Evolutionary conservation across 2,797 vertebrate species (phyloP), one percentile per base, ranked within the genome.

Genomic region (Pampus argenteus): DNA sequence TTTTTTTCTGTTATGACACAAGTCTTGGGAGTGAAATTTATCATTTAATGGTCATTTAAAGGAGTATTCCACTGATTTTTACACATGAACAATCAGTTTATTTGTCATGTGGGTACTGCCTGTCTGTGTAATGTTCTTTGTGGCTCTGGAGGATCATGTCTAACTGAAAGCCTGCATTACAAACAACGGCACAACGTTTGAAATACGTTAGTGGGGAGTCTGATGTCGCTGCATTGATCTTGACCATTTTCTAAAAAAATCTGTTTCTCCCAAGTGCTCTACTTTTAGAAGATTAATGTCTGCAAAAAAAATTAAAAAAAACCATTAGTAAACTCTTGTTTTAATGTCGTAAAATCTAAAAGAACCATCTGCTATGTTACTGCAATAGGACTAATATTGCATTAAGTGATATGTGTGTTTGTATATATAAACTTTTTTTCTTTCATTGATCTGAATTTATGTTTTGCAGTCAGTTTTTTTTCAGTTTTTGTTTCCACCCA

Each of bases 331-430:
- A 31, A 36, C 34, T 36, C 34, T 3, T 9, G 7, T 44, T 44
- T n/a, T 18, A 44, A 44, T 44, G 40, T 8, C 8, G 17, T 44
- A 44, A 44, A 5, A 42, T 5, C 14, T 42, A n/a, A 1, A 56
- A 44, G 28, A 22, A 28, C 1, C 2, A 18, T 52, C 15, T 22
- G 20, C 4, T 7, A 7, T 48, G 45, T 31, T 10, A 42, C 51
- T 61, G 59, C 61, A 58, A 22, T 34, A 51, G 26, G 25, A 57
- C 23, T 9, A 42, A 17, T 25, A 45, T 25, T 28, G n/a, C 48
- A 22, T 14, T 22, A 18, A 38, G 22, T 45, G 45, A 45, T n/a
- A n/a, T n/a, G n/a, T n/a, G n/a, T n/a, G n/a, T n/a, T n/a, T n/a
- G n/a, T n/a, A n/a, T n/a, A n/a, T n/a, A n/a, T n/a, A n/a, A n/a